A percentile compares a stretch with the other conserved stretches of the same genome.
Conservation (phyloP, 2,888 invertebrate genomes). For the Caradrina clavipalpis region DNA sequence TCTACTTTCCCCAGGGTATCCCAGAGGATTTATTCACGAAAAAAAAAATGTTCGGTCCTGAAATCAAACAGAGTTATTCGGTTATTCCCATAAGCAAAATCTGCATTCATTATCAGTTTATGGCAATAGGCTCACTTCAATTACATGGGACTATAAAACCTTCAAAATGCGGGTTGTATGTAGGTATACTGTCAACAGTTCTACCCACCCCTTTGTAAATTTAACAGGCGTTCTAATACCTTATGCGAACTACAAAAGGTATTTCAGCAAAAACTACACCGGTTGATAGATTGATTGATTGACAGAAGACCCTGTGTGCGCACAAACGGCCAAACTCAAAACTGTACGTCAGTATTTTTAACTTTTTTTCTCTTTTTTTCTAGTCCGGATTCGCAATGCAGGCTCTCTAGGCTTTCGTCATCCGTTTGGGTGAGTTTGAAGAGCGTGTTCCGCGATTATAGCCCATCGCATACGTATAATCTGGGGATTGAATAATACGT, state of each 20-base stretch:
- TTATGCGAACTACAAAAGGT: too few species aligned
- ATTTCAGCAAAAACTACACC: background rate
- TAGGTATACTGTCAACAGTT: too few species aligned
- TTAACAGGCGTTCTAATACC: too few species aligned
- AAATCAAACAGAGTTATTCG: conserved; percentile 52
- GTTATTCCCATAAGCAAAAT: conserved; percentile 18
- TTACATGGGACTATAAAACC: too few species aligned
- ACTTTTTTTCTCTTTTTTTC: conserved; percentile 6
- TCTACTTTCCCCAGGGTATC: too few species aligned
- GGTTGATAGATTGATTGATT: conserved; percentile 29
- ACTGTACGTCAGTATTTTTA: conserved; percentile 9
- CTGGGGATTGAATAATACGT: conserved; percentile 12
- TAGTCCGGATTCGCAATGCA: conserved; percentile 18
- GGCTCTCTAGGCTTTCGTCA: conserved; percentile 5
- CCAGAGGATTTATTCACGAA: too few species aligned
- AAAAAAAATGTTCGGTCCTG: background rate
- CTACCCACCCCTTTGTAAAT: too few species aligned
- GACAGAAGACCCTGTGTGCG: conserved; percentile 26
- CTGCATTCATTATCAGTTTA: too few species aligned
- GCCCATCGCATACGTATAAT: conserved; percentile 3
- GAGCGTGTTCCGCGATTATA: conserved; percentile 18
- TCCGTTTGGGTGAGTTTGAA: conserved; percentile 17
- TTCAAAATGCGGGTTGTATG: too few species aligned
- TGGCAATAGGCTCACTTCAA: too few species aligned
- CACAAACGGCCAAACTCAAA: conserved; percentile 27